Base-by-base conservation (phyloP, 2,888 invertebrate species). In the Nymphalis urticae region DNA sequence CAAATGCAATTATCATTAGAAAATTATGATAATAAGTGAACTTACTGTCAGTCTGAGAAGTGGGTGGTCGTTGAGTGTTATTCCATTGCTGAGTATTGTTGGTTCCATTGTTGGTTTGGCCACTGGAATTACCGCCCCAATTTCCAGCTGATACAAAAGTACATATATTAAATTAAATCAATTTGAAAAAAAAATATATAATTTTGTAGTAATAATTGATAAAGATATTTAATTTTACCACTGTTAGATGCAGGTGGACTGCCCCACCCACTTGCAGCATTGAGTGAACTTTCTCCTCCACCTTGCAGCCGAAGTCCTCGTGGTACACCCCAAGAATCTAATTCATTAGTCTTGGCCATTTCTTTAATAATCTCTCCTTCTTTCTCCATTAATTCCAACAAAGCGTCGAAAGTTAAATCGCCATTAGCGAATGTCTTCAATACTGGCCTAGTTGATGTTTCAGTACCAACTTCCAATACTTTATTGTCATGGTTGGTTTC, bases 211-310 rank as follows among this genome's bases (percentile, higher is more conserved):
- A 13, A 42, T 2, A 13, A 10, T 13, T 13, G 27, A 27, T 42
- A 4, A 19, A n/a, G 19, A 19, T n/a, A 42, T 10, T 36, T 1
- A 10, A 19, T 58, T 58, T 42, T 84, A 94, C 94, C 93, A 83
- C 94, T 95, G 82, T 95, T 95, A 79, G 95, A 94, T 53, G 95
- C 90, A 66, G 96, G 96, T 61, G 96, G 95, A 72, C 95, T 95
- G 77, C 96, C 96, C 96, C 97, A 97, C 75, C 95, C 96, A 69
- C 95, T 94, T 70, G 96, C 95, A 71, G 95, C 95, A 84, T 96
- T 96, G 80, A 97, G 94, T 58, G 96, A 96, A 88, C 95, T 96
- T 87, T 97, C 97, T 69, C 96, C 97, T 63, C 97, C 97, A 66
- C 97, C 97, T 73, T 94, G 92, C 72, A 97, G 93, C 74, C 95